A percentile compares a stretch with the other conserved stretches of the same genome.
These are phyloP conservation scores for Stictonetta naevosa DNA, from an alignment of 2,113 vertebrate genomes.

Conservation along the genomic window DNA sequence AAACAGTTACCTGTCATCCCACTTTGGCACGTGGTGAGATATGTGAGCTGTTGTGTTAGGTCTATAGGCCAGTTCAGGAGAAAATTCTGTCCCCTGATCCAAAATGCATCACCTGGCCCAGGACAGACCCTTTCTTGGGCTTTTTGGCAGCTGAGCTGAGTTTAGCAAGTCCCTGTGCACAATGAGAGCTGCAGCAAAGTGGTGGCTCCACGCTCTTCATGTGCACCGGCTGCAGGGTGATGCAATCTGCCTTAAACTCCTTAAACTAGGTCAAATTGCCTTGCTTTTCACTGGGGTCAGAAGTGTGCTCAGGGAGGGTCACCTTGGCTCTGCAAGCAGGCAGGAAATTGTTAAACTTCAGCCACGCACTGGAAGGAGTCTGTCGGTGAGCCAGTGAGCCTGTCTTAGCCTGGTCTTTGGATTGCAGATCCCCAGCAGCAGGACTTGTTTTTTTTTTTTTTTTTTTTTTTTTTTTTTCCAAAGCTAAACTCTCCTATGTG, in stretches of 20 bases:
- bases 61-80: background rate
- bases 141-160: background rate
- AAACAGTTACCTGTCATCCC: background rate
- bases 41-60: background rate
- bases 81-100: background rate
- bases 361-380: background rate
- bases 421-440: background rate
- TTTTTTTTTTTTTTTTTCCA: conserved; percentile 2
- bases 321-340: background rate
- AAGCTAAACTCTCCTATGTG: background rate
- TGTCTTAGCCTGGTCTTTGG: background rate
- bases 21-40: background rate
- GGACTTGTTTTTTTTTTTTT: background rate
- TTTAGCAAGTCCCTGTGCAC: background rate
- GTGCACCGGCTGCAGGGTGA: background rate
- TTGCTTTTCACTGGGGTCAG: background rate
- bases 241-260: background rate
- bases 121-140: background rate
- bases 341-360: background rate
- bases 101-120: background rate
- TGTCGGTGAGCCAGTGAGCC: background rate
- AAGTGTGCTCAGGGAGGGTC: background rate
- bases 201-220: background rate
- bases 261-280: background rate
- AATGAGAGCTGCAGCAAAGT: background rate